A percentile compares a stretch with the other conserved stretches of the same genome.
phyloP scores from a whole-genome alignment of 2,797 vertebrate species.

The Gorsachius magnificus region DNA sequence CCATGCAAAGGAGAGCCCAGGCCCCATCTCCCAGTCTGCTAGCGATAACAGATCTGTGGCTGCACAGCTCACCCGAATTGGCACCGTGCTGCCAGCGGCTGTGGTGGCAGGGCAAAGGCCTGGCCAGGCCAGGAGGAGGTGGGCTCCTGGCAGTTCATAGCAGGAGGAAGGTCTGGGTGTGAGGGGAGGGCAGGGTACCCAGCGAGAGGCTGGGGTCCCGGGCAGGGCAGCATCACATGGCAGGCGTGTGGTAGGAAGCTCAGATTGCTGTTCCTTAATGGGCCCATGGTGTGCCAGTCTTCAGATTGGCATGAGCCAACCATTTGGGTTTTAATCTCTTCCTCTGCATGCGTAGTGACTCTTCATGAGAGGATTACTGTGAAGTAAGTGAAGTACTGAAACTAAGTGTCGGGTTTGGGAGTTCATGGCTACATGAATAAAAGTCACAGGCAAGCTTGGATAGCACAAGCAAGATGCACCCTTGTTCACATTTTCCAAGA shows the following conservation, averaged over 20 bases:
- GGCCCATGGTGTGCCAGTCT: background rate
- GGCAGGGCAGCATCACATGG: background rate
- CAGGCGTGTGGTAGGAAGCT: background rate
- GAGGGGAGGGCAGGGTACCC: background rate
- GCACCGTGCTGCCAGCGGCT: background rate
- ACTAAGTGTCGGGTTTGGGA: background rate
- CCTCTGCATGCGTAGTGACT: background rate
- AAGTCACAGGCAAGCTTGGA: background rate
- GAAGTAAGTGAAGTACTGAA: conserved; percentile 35
- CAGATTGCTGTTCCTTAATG: background rate
- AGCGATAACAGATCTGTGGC: background rate
- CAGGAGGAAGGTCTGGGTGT: background rate
- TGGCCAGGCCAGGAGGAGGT: background rate
- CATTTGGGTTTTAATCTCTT: conserved; percentile 21
- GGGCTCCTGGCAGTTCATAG: background rate
- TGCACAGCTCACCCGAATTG: background rate
- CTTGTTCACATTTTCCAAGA: background rate
- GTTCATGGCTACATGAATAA: background rate
- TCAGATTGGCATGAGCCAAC: background rate
- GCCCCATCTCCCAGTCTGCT: too few species aligned
- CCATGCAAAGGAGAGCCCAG: background rate
- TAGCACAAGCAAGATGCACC: background rate
- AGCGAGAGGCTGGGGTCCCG: background rate
- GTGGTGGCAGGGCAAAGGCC: background rate
- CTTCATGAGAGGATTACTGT: background rate